Base-by-base conservation (phyloP, 1,140 invertebrate genomes). In the Orius insidiosus region DNA sequence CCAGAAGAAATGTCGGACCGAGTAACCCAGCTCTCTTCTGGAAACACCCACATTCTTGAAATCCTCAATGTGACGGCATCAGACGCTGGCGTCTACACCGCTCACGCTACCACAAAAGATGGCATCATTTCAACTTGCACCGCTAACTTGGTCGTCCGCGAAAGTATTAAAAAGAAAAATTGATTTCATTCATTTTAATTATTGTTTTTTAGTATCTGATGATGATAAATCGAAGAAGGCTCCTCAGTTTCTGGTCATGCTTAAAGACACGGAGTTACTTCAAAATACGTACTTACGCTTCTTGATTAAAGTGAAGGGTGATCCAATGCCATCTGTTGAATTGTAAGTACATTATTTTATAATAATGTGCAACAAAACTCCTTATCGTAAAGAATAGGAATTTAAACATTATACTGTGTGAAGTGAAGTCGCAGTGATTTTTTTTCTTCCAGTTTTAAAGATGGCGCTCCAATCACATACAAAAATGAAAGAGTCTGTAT, bases 71-170 rank as follows among this genome's bases (percentile, higher is more conserved):
- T 82, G 46, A 67, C 70, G 14, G 79, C 81, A 45, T 74, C 75
- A 31, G 93, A 98, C 64, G 73, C 75, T 2, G 93, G 92, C 10
- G 71, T 87, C 14, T 98, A 98, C 59, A 92, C 85, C 0, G 87
- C 86, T 41, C 72, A 83, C 32, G 90, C 88, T n/a, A 75, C 75
- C 36, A 92, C 90, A 58, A 75, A 80, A 30, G 82, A 86, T 30
- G 80, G 78, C 54, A 72, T 82, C 5, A 48, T 53, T 7, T 60
- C 60, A 10, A 76, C 76, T 43, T 85, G 84, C 58, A 86, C 84
- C 32, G 83, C 85, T 37, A 81, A 85, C 59, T 70, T 92, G 43
- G 70, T 83, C 45, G 83, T 92, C 38, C 78, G 85, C 58, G 71
- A 83, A 72, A 63, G 84, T 87, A 69, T 54, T 45, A 38, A 18